Percentiles rank a stretch among this genome's conserved stretches.
phyloP scores from a whole-genome alignment of 1,140 invertebrate species.

The Centruroides vittatus region DNA sequence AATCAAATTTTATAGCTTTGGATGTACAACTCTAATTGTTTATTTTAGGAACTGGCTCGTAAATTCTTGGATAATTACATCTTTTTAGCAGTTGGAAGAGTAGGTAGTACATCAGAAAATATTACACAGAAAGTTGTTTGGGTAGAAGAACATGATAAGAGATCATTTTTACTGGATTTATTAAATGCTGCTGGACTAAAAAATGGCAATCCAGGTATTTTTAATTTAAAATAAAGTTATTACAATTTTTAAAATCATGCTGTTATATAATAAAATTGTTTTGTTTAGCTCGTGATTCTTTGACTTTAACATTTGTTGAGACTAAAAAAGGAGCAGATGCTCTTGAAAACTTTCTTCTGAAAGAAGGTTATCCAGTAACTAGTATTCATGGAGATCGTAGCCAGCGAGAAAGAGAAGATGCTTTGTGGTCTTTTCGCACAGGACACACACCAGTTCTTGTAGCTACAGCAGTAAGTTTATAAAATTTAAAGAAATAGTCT shows the following conservation, averaged over 20 bases:
- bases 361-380: slow-evolving; percentile 86
- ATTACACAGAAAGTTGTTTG: slow-evolving; percentile 97
- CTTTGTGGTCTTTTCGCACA: slow-evolving; percentile 75
- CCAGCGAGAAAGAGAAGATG: slow-evolving; percentile 90
- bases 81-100: slow-evolving; percentile 95
- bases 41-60: slow-evolving; percentile 61
- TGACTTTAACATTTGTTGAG: slow-evolving; percentile 85
- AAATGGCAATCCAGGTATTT: slow-evolving; percentile 15
- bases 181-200: slow-evolving; percentile 54
- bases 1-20: too few relatives aligned
- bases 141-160: slow-evolving; percentile 95
- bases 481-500: too few relatives aligned
- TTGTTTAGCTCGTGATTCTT: slow-evolving; percentile 28
- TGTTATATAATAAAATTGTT: too few relatives aligned
- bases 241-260: too few relatives aligned
- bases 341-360: slow-evolving; percentile 78
- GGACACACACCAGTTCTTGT: slow-evolving; percentile 90
- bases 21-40: too few relatives aligned
- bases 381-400: slow-evolving; percentile 96
- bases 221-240: too few relatives aligned
- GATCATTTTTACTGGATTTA: slow-evolving; percentile 87
- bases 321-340: slow-evolving; percentile 97
- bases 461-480: slow-evolving; percentile 69
- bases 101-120: slow-evolving; percentile 98
- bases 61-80: slow-evolving; percentile 98